Conservation (phyloP, 2,888 invertebrate genomes). For the Ariolimax columbianus region DNA sequence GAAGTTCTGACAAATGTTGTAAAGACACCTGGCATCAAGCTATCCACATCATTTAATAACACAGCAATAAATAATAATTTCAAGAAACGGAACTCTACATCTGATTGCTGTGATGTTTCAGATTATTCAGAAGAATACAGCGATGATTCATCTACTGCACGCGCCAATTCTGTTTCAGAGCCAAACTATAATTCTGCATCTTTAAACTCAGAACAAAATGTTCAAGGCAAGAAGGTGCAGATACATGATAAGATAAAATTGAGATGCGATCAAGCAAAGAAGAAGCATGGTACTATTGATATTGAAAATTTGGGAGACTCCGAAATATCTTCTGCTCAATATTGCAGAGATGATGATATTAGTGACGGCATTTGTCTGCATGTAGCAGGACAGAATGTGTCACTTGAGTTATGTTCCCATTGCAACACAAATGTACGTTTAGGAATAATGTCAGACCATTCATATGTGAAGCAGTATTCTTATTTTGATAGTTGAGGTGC, state of each 20-base stretch:
- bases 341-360: background rate
- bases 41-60: constrained; percentile 56
- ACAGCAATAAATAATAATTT: background rate
- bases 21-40: constrained; percentile 59
- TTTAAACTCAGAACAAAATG: background rate
- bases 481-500: no score
- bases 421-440: constrained; percentile 24
- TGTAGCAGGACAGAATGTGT: constrained; percentile 50
- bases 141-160: background rate
- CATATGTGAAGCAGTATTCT: constrained; percentile 37
- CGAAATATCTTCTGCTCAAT: background rate
- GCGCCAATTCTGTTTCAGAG: background rate
- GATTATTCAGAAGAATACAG: background rate
- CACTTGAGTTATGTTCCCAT: constrained; percentile 32
- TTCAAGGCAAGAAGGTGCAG: background rate
- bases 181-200: background rate
- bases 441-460: constrained; percentile 35
- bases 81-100: background rate
- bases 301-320: constrained; percentile 10
- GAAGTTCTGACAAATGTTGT: constrained; percentile 58
- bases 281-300: background rate
- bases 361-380: constrained; percentile 37
- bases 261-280: background rate
- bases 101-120: background rate
- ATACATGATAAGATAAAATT: background rate